Evolutionary conservation across 1,140 invertebrate genomes (phyloP), one percentile per base, ranked within the genome.

Genomic region (Zaprionus davidi): DNA sequence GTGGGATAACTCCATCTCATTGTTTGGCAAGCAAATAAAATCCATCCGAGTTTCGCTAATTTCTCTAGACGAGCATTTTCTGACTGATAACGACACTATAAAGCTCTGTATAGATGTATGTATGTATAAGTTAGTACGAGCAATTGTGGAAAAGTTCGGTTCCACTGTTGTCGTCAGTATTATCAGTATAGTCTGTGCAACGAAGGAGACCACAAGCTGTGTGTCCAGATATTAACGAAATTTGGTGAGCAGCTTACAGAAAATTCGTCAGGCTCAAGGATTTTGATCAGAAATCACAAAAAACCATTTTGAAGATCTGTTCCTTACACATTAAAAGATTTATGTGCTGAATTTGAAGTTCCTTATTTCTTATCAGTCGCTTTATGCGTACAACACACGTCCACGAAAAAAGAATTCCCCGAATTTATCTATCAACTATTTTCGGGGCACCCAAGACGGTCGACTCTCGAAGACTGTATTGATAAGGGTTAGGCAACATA

Each of bases 21-120:
- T 68, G 67, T 60, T 69, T 69, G 31, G 2, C 51, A 36, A 12
- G 55, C 17, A 68, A 66, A 66, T 56, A 57, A 13, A 51, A 51
- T 51, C 17, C 20, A 51, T 51, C 3, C n/a, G 36, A 56, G 34
- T 12, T 51, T 51, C 5, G 20, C 46, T 34, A 24, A 51, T 51
- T 64, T 64, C 28, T 2, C 28, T 38, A 51, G 46, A 51, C 46
- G 20, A 51, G 7, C 20, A 51, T 51, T 24, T 5, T 20, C 20
- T 12, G 11, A 46, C 46, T 51, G 53, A 28, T 56, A 56, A 28
- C 53, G 15, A 3, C 22, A 26, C 26, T 28, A 28, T 56, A 26
- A 28, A 56, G 53, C 53, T 56, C 26, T 28, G 3, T 28, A 28
- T 56, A 56, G 49, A 53, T 53, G 49, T 24, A 22, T 22, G 17